Conservation (phyloP, 2,797 vertebrate genomes). For the Notamacropus eugenii region DNA sequence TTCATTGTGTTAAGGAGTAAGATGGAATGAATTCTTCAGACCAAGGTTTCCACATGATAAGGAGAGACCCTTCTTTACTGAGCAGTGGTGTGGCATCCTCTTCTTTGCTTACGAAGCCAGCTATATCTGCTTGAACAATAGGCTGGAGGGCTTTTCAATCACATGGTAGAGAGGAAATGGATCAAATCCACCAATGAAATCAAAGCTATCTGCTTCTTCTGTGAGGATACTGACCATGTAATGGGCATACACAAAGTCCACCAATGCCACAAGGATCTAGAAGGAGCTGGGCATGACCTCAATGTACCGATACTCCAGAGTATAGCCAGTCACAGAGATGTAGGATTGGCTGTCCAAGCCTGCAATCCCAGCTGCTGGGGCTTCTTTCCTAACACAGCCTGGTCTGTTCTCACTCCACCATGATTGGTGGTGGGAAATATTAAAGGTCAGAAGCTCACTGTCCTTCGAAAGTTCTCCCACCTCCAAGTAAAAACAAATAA, state of each 20-base stretch:
- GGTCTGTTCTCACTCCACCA: conserved; percentile 95
- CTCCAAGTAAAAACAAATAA: conserved; percentile 96
- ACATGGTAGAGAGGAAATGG: no score
- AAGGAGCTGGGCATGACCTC: conserved; percentile 92
- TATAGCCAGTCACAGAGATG: conserved; percentile 90
- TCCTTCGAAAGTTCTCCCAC: conserved; percentile 95
- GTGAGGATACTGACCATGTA: no score
- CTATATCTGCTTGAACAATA: no score
- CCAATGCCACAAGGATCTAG: conserved; percentile 89
- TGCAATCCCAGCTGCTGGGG: conserved; percentile 82
- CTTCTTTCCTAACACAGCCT: conserved; percentile 89
- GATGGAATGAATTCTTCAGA: conserved; percentile 72
- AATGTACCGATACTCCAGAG: conserved; percentile 91
- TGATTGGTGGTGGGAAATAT: conserved; percentile 92
- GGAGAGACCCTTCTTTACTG: conserved; percentile 52
- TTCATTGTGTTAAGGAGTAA: conserved; percentile 57
- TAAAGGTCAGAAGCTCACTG: conserved; percentile 93
- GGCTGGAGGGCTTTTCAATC: no score
- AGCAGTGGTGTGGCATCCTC: conserved; percentile 62
- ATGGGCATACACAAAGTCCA: no score
- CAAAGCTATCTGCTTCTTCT: no score
- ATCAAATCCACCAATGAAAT: no score
- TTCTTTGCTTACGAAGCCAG: conserved; percentile 76
- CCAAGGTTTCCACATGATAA: conserved; percentile 57
- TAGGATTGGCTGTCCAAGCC: conserved; percentile 89